Percentiles rank a stretch among this genome's conserved stretches.
Evolutionary conservation across 2,888 invertebrate genomes (phyloP).

Genomic region (Neelides folsomi): DNA sequence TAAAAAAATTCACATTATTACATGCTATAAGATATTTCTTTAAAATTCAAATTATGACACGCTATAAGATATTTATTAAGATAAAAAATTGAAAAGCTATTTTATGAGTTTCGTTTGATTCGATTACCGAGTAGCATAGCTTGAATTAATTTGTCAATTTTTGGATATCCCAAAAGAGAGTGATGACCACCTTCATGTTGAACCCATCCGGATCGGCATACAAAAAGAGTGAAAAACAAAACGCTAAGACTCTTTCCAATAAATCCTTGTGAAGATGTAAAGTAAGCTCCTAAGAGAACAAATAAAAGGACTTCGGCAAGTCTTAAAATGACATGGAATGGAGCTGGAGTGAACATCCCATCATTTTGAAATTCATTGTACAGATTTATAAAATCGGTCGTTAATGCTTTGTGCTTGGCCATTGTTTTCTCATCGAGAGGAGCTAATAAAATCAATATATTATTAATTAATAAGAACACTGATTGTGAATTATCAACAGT

Average conservation of each 20-base stretch:
- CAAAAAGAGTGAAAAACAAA: neutral
- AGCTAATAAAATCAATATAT: neutral
- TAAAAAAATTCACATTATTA: too few relatives aligned
- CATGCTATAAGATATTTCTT: too few relatives aligned
- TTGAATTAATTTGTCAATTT: constrained; percentile 9
- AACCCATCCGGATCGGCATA: constrained; percentile 4
- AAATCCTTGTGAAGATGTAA: too few relatives aligned
- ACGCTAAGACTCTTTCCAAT: too few relatives aligned
- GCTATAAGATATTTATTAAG: too few relatives aligned
- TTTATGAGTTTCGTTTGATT: neutral
- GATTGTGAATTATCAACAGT: neutral
- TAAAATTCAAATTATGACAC: too few relatives aligned
- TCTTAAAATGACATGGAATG: constrained; percentile 2
- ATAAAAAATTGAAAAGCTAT: neutral
- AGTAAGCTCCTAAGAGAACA: neutral
- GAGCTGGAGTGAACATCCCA: constrained; percentile 6
- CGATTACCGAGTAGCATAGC: neutral
- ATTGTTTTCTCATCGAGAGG: neutral
- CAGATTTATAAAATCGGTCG: constrained; percentile 1
- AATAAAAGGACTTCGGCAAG: constrained; percentile 1
- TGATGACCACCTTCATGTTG: constrained; percentile 11
- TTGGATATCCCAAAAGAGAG: constrained; percentile 8
- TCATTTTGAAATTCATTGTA: neutral
- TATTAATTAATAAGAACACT: neutral
- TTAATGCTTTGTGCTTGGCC: constrained; percentile 2